These are phyloP conservation scores for Aporrectodea caliginosa DNA, from an alignment of 1,140 invertebrate species.

Conservation along the genomic window DNA sequence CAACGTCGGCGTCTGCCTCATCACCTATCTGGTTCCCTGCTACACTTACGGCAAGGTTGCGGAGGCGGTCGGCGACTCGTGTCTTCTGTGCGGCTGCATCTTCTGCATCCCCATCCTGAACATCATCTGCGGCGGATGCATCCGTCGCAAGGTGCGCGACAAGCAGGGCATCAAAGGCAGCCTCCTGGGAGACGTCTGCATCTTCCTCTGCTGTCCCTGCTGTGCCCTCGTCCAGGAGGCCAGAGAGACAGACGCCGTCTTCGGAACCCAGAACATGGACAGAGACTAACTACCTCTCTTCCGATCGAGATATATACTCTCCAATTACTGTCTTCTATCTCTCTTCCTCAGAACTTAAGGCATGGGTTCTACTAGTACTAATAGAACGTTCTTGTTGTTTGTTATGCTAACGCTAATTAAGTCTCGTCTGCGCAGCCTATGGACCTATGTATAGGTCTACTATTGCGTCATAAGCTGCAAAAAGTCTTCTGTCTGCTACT, in stretches of 20 bases:
- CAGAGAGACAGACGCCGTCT: constrained; percentile 28
- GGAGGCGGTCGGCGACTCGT: constrained; percentile 23
- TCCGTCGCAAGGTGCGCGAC: constrained; percentile 20
- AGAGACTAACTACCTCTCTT: too few species aligned
- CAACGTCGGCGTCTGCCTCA: constrained; percentile 29
- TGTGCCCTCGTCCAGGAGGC: constrained; percentile 42
- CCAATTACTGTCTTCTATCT: too few species aligned
- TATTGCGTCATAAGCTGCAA: too few species aligned
- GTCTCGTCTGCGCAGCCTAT: too few species aligned
- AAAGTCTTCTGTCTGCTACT: too few species aligned
- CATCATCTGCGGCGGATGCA: constrained; percentile 6
- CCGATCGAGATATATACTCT: too few species aligned
- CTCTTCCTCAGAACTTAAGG: too few species aligned
- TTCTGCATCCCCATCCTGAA: constrained; percentile 6
- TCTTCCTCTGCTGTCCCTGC: constrained; percentile 38
- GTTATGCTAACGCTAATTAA: too few species aligned
- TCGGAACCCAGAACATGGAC: neutral
- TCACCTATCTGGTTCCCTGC: constrained; percentile 32
- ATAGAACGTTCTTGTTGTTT: too few species aligned
- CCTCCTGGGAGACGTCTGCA: constrained; percentile 35
- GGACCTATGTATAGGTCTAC: too few species aligned
- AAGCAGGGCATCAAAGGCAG: constrained; percentile 29
- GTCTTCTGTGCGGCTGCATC: constrained; percentile 20
- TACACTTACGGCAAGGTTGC: constrained; percentile 31
- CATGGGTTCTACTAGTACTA: too few species aligned